Conservation (phyloP, 2,888 invertebrate genomes). For the Caenorhabditis zanzibari region DNA sequence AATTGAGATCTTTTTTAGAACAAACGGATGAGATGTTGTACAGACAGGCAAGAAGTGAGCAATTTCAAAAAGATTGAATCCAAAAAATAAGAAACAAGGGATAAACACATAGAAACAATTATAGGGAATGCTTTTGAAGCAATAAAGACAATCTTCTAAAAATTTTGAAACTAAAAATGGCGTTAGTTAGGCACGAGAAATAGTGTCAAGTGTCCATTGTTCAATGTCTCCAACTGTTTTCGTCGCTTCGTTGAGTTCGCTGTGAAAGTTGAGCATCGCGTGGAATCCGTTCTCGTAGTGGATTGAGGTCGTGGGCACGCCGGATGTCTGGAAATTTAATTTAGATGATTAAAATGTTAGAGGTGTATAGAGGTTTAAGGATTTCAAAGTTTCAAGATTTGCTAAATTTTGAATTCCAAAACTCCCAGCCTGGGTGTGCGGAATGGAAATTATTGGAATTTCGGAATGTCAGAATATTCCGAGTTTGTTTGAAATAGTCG, state of each 20-base stretch:
- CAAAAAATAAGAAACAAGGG: background rate
- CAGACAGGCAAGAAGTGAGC: no score
- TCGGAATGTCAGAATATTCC: no score
- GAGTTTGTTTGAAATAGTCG: no score
- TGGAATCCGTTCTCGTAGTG: conserved; percentile 78
- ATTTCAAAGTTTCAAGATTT: background rate
- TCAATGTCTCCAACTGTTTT: conserved; percentile 63
- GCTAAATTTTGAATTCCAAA: no score
- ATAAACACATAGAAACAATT: background rate
- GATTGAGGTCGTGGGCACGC: conserved; percentile 78
- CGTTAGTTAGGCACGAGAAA: background rate
- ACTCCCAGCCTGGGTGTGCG: no score
- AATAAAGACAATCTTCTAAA: conserved; percentile 26
- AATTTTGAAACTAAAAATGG: background rate
- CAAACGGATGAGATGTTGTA: no score
- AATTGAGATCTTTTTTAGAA: no score
- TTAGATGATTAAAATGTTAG: background rate
- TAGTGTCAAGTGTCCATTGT: conserved; percentile 55
- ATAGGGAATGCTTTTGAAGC: conserved; percentile 45
- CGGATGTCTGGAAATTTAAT: conserved; percentile 58
- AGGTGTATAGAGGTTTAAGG: no score
- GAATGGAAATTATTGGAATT: no score
- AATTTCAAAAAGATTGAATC: background rate
- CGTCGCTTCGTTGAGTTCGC: conserved; percentile 69
- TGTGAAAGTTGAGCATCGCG: conserved; percentile 78